Evolutionary conservation across 2,113 vertebrate species (phyloP).

Genomic region (Malurus cyaneus): DNA sequence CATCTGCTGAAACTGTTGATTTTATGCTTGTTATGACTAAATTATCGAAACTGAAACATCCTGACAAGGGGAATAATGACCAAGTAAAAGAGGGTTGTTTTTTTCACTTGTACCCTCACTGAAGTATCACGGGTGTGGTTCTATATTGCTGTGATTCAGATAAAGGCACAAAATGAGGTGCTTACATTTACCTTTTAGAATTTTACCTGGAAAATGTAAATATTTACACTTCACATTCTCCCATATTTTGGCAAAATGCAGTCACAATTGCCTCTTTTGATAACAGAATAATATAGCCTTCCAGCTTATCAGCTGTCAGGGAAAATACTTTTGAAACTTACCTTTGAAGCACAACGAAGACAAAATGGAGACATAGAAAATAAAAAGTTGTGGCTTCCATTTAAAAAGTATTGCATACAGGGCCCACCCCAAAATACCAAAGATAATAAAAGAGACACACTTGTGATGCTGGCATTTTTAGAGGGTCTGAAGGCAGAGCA

Average conservation of each 20-base stretch:
- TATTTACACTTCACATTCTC: background rate
- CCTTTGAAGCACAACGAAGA: background rate
- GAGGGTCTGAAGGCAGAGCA: background rate
- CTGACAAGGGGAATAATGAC: background rate
- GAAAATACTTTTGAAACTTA: background rate
- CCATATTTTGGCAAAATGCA: background rate
- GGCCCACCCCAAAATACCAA: background rate
- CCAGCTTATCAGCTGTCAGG: background rate
- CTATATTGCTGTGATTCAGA: background rate
- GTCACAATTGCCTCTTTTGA: background rate
- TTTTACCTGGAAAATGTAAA: background rate
- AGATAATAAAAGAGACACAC: background rate
- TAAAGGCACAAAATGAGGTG: background rate
- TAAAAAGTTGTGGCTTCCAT: background rate
- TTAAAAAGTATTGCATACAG: background rate
- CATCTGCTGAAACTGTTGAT: background rate
- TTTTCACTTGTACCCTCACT: background rate
- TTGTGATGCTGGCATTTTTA: accelerated
- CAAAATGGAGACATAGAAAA: background rate
- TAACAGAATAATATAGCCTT: background rate
- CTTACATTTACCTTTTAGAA: background rate
- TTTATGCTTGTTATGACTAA: background rate
- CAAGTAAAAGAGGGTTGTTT: background rate
- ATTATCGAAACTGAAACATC: background rate
- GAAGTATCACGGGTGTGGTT: background rate